Conservation (phyloP, 2,888 invertebrate genomes). For the Pseudoips prasinana region DNA sequence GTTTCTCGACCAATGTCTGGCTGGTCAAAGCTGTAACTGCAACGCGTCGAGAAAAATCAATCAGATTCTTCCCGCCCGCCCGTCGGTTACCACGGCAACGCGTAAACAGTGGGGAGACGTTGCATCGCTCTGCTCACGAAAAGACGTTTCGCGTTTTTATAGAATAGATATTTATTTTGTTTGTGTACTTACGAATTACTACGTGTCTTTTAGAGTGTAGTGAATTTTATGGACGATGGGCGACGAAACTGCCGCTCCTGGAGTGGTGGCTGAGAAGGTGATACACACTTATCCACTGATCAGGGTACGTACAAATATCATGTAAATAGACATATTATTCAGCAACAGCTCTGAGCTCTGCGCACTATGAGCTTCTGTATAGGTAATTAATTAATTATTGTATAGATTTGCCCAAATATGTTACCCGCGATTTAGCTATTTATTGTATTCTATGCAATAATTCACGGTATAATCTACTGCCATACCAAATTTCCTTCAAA, state of each 20-base stretch:
- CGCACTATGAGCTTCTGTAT: too few relatives aligned
- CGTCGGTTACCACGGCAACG: constrained; percentile 75
- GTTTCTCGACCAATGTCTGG: constrained; percentile 11
- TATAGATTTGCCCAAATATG: too few relatives aligned
- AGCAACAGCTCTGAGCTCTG: too few relatives aligned
- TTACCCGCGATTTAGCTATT: too few relatives aligned
- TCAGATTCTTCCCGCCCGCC: constrained; percentile 68
- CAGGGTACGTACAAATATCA: constrained; percentile 78
- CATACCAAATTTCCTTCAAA: too few relatives aligned
- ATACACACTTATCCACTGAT: constrained; percentile 92
- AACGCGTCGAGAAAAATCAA: constrained; percentile 73
- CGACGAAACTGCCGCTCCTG: constrained; percentile 59
- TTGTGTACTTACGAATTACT: constrained; percentile 19
- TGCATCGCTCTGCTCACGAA: constrained; percentile 43
- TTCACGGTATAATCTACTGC: too few relatives aligned
- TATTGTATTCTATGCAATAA: too few relatives aligned
- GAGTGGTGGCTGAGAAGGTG: constrained; percentile 84
- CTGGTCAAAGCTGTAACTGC: constrained; percentile 35
- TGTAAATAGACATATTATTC: too few relatives aligned
- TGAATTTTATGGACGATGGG: constrained; percentile 52
- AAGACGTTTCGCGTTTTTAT: constrained; percentile 39
- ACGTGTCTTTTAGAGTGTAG: constrained; percentile 9
- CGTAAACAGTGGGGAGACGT: constrained; percentile 73
- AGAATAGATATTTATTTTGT: constrained; percentile 16
- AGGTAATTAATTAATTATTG: too few relatives aligned